phyloP scores from a whole-genome alignment of 2,113 vertebrate genomes.

The Oceanites oceanicus region DNA sequence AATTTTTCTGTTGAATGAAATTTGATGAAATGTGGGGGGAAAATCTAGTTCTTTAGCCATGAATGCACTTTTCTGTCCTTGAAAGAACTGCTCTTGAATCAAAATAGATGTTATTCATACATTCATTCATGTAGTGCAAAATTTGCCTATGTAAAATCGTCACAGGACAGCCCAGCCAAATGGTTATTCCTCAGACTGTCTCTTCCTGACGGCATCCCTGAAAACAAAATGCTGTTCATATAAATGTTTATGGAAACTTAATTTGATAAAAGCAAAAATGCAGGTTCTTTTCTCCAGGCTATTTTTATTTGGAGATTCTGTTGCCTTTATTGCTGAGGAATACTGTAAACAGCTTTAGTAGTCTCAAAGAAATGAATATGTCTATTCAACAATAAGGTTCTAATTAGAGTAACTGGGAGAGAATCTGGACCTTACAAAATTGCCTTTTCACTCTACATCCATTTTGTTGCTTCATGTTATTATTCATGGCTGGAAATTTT shows the following conservation, averaged over 20 bases:
- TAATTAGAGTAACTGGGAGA: not conserved
- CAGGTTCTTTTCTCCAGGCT: not conserved
- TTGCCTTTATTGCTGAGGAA: not conserved
- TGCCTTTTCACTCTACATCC: not conserved
- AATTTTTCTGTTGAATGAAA: not conserved
- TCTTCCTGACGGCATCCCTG: not conserved
- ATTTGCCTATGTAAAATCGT: not conserved
- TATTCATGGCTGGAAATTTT: not conserved
- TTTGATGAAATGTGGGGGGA: not conserved
- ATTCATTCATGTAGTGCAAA: not conserved
- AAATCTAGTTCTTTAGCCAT: not conserved
- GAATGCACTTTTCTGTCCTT: not conserved
- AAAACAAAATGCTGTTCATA: not conserved
- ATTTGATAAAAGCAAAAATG: not conserved
- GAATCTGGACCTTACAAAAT: not conserved
- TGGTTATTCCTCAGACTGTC: not conserved
- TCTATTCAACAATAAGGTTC: not conserved
- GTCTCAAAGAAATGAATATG: not conserved
- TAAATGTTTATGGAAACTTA: not conserved
- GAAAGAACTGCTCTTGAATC: not conserved
- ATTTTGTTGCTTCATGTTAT: not conserved
- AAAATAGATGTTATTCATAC: not conserved
- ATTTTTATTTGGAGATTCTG: conserved; percentile 16
- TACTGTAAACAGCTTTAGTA: not conserved
- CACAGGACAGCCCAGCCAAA: not conserved